Base-by-base conservation (phyloP, 2,888 invertebrate species). In the Amblyjoppa fuscipennis region DNA sequence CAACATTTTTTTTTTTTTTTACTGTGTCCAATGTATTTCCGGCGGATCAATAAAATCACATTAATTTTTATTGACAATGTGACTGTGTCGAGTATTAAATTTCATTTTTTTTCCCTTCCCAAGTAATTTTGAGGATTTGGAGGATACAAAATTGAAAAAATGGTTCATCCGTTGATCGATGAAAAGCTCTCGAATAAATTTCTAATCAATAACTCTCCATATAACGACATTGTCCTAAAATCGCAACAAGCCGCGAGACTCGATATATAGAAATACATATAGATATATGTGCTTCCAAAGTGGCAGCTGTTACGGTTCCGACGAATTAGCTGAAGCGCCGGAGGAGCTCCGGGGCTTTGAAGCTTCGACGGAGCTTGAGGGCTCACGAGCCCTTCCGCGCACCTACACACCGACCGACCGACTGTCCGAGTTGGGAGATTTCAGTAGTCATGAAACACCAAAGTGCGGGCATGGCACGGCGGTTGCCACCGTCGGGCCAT, bases 401-500 rank as follows among this genome's bases (percentile, higher is more conserved):
- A 28, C 59, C 31, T 16, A 64, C 34, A 64, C 64, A 64, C 16
- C 34, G 34, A 41, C 53, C 53, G 7, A 53, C 53, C 53, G 7
- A 53, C 25, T 25, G 77, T 80, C 41, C 68, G 31, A 31, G 28
- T 56, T 41, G 68, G 51, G 11, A 80, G 77, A 49, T 75, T 66
- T 38, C 38, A 28, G 70, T 31, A 76, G 45, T 61, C 64, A 34
- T 51, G 79, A 73, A 82, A 80, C 66, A 82, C 71, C 51, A 28
- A 61, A 85, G 78, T 68, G 66, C 59, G 73, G 51, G 70, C 71
- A 79, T 13, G 31, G 38, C 64, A 56, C 53, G 70, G 73, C 13
- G 49, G 59, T 53, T 73, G 69, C 70, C 41, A 13, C 78, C 28
- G 74, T 11, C 9, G 66, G 78, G 78, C 78, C 78, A 85, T 71